Evolutionary conservation across 2,797 vertebrate species (phyloP).

Genomic region (Setipinna tenuifilis): DNA sequence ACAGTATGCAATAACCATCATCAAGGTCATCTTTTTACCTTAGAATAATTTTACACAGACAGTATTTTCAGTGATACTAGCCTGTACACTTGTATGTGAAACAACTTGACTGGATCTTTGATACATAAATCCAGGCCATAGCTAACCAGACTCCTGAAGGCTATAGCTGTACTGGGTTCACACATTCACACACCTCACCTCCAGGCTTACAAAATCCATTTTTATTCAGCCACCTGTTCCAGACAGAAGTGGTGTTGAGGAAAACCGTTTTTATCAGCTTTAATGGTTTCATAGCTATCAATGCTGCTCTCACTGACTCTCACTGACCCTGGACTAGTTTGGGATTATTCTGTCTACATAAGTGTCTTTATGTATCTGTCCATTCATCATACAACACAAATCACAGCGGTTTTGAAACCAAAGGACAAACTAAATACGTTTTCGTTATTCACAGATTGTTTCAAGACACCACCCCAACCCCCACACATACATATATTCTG

Average conservation of each 20-base stretch:
- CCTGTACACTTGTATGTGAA: not conserved
- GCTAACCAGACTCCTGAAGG: not conserved
- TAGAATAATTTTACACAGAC: not conserved
- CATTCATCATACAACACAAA: not conserved
- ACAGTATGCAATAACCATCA: too few relatives aligned
- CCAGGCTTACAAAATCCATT: not conserved
- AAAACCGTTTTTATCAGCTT: not conserved
- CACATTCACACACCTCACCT: not conserved
- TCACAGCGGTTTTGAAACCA: not conserved
- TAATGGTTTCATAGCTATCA: not conserved
- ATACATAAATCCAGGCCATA: not conserved
- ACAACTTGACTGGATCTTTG: not conserved
- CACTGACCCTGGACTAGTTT: not conserved
- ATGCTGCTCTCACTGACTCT: not conserved
- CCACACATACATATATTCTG: not conserved
- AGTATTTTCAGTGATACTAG: not conserved
- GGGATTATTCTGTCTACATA: not conserved
- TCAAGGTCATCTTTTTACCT: not conserved
- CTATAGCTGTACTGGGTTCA: too few relatives aligned
- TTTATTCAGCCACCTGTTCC: not conserved
- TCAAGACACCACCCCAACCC: not conserved
- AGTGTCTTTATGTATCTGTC: too few relatives aligned
- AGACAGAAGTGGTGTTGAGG: not conserved
- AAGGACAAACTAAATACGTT: not conserved
- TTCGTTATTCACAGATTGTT: not conserved